Base-by-base conservation (phyloP, 2,113 vertebrate genomes). In the Myrmecophaga tridactyla region DNA sequence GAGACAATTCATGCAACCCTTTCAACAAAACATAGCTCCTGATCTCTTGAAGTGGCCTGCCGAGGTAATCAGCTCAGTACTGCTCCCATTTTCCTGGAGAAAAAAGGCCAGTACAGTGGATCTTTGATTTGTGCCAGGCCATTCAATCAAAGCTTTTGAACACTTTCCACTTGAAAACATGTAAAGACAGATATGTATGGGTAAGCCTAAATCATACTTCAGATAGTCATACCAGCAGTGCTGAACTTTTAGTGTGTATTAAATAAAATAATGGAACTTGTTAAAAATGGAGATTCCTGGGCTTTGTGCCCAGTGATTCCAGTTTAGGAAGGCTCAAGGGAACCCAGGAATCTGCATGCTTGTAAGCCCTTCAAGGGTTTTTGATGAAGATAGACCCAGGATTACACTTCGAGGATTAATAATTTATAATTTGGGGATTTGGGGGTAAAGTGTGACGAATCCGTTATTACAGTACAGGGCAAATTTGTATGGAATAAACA, bases 81-180 rank as follows among this genome's bases (percentile, higher is more conserved):
- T 39, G 77, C 46, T 39, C 39, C 48, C 2, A 1, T 53, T 82
- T 20, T 82, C 51, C 53, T 93, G 83, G 36, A 67, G 63, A 36
- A 69, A 56, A 69, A 51, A 48, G 43, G 5, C 34, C 12, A 4
- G 36, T 51, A 56, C 5, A 0, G 25, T 1, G 9, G 21, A 0
- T 3, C 41, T 86, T 89, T 90, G 23, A 36, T 87, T 63, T 70
- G 56, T 36, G 34, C 17, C 36, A 21, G 29, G 29, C 56, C 63
- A 15, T 60, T 65, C 43, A 90, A 75, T 76, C 67, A 94, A 92
- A 96, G 85, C 36, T 36, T 56, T 62, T 69, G 62, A 88, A 77
- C 27, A 11, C 14, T 89, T 86, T 51, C 20, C 29, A 43, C 43
- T 90, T 95, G 60, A 41, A 76, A 86, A 83, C 41, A 72, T 7